Conservation (phyloP, 2,113 vertebrate genomes). For the Gambusia affinis region DNA sequence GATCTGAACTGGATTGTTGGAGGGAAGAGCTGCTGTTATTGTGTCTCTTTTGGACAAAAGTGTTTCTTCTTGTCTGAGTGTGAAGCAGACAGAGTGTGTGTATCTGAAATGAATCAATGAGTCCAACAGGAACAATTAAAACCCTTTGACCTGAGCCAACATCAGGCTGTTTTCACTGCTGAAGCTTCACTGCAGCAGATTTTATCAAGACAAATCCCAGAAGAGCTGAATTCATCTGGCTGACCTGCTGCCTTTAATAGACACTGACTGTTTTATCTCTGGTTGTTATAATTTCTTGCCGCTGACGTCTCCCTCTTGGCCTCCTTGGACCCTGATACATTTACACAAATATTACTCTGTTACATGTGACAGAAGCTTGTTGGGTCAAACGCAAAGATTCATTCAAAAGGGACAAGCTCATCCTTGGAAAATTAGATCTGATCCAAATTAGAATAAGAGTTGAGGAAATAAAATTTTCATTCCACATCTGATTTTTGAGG, state of each 20-base stretch:
- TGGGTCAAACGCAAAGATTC: conserved; percentile 54
- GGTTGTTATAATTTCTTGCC: conserved; percentile 65
- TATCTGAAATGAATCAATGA: conserved; percentile 42
- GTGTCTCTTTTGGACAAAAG: conserved; percentile 56
- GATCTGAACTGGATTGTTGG: conserved; percentile 40
- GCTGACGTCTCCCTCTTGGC: conserved; percentile 51
- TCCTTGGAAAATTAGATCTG: conserved; percentile 40
- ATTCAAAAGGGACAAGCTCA: conserved; percentile 62
- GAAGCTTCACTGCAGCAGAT: conserved; percentile 46
- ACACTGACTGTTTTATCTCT: conserved; percentile 67
- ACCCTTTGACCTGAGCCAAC: conserved; percentile 48
- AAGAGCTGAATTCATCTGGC: conserved; percentile 62
- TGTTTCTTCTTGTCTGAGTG: conserved; percentile 68
- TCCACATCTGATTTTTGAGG: conserved; percentile 53
- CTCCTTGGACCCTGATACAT: conserved; percentile 53
- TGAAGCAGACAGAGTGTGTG: conserved; percentile 4
- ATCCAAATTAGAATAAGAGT: conserved; percentile 23
- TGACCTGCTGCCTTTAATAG: conserved; percentile 66
- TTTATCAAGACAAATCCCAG: conserved; percentile 65
- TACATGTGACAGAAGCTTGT: conserved; percentile 33
- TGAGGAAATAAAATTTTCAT: conserved; percentile 60
- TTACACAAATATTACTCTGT: conserved; percentile 61
- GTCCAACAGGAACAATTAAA: conserved; percentile 38
- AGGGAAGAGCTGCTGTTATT: conserved; percentile 39
- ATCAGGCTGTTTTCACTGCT: conserved; percentile 34